Evolutionary conservation across 1,140 invertebrate species (phyloP).

Genomic region (Anoplophora glabripennis): DNA sequence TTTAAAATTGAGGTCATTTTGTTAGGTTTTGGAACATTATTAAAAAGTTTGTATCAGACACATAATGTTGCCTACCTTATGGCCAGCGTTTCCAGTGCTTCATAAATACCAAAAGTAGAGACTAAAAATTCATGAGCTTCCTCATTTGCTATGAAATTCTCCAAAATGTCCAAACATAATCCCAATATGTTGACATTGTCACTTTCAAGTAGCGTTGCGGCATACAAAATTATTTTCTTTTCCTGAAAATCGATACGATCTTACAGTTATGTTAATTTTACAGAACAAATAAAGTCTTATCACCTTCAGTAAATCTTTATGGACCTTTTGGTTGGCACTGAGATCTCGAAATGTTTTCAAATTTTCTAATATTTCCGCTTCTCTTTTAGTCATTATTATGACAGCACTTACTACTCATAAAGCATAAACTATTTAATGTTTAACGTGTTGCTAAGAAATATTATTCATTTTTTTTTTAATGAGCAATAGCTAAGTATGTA

Average conservation of each 20-base stretch:
- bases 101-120: slow-evolving; percentile 30
- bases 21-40: no score
- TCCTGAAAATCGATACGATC: slow-evolving; percentile 21
- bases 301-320: background rate
- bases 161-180: slow-evolving; percentile 31
- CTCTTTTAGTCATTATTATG: no score
- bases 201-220: slow-evolving; percentile 24
- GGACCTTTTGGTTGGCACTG: background rate
- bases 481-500: no score
- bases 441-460: no score
- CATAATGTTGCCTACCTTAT: slow-evolving; percentile 21
- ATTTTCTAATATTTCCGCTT: background rate
- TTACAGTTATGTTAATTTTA: background rate
- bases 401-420: no score
- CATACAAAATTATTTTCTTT: slow-evolving; percentile 30
- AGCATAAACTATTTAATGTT: no score
- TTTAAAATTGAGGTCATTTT: no score
- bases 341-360: background rate
- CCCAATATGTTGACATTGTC: slow-evolving; percentile 8
- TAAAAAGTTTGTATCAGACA: no score
- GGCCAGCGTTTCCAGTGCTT: slow-evolving; percentile 25
- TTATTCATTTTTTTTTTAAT: no score
- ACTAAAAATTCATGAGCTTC: slow-evolving; percentile 17
- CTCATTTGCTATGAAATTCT: slow-evolving; percentile 26
- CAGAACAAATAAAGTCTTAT: background rate